Percentiles rank a stretch among this genome's conserved stretches.
Conservation (phyloP, 2,113 vertebrate species). For the Eptatretus burgeri region DNA sequence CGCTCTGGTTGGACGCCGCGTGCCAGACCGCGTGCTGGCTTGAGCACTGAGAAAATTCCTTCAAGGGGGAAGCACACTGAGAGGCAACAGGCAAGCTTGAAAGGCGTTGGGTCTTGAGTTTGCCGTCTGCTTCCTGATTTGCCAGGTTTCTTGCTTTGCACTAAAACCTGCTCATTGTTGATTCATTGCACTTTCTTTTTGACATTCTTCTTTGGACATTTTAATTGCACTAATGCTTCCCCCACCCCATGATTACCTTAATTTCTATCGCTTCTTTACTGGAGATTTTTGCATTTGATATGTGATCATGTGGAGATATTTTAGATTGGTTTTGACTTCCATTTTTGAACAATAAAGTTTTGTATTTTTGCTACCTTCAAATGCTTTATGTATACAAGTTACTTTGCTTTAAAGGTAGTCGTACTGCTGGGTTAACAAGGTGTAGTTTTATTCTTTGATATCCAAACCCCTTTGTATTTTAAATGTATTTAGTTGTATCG, state of each 20-base stretch:
- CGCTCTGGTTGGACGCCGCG: background rate
- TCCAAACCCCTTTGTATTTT: conserved; percentile 2
- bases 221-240: no score
- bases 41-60: background rate
- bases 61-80: conserved; percentile 2
- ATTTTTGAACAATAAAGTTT: background rate
- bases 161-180: no score
- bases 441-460: background rate
- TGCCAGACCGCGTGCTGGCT: background rate
- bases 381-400: background rate
- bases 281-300: no score
- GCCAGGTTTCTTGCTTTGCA: no score
- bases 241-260: no score
- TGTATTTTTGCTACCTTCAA: background rate
- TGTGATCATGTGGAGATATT: no score
- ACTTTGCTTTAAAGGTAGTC: background rate
- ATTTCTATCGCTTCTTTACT: no score
- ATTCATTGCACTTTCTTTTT: no score
- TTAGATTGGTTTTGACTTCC: no score
- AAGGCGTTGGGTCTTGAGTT: no score
- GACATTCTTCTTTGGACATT: no score
- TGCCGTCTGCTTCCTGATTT: no score
- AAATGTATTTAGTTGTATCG: conserved; percentile 6
- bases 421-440: background rate
- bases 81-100: background rate